These are phyloP conservation scores for Cremastinae sp. DNA, from an alignment of 2,888 invertebrate species.

Conservation along the genomic window DNA sequence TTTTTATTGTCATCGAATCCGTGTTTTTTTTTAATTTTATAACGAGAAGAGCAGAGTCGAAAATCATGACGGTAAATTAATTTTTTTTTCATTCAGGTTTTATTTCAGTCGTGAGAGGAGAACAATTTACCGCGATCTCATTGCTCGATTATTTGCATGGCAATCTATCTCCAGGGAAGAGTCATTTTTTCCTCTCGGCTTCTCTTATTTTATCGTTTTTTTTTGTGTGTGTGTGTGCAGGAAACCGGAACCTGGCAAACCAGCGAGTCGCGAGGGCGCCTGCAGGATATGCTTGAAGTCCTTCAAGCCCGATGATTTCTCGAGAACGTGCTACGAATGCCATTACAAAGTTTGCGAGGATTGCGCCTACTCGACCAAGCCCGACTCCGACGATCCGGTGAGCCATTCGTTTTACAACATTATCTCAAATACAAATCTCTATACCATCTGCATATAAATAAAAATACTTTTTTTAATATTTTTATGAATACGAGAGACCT, in stretches of 20 bases:
- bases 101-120: background rate
- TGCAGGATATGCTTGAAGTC: constrained; percentile 93
- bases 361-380: constrained; percentile 94
- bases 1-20: background rate
- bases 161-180: constrained; percentile 1
- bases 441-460: background rate
- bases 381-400: constrained; percentile 91
- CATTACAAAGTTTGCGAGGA: constrained; percentile 95
- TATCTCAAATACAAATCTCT: background rate
- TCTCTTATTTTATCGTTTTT: constrained; percentile 14
- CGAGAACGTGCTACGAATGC: constrained; percentile 93
- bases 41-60: background rate
- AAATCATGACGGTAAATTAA: background rate
- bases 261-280: constrained; percentile 88
- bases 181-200: constrained; percentile 15
- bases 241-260: constrained; percentile 86
- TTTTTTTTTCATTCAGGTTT: background rate
- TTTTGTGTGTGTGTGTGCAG: constrained; percentile 61
- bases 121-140: background rate
- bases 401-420: constrained; percentile 69
- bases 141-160: constrained; percentile 17
- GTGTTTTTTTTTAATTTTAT: no score
- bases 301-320: constrained; percentile 93
- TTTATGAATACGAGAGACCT: no score
- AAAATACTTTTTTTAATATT: no score